Conservation (phyloP, 37 sponge, comb jelly and placozoan genomes). For the Chondrosia reniformis region DNA sequence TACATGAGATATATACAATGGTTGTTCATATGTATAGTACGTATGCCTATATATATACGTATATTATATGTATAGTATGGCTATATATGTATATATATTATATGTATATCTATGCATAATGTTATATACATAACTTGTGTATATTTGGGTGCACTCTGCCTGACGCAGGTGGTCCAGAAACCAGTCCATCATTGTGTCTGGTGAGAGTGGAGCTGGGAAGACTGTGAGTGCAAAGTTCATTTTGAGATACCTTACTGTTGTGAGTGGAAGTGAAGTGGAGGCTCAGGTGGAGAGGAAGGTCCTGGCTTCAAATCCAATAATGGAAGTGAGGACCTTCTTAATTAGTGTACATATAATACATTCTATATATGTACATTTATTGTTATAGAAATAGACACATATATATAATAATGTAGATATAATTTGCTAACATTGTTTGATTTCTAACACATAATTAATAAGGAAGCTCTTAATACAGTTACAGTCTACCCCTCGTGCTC, state of each 20-base stretch:
- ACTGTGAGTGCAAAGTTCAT: constrained; percentile 88
- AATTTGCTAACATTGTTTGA: too few relatives aligned
- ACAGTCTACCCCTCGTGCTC: too few relatives aligned
- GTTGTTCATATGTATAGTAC: too few relatives aligned
- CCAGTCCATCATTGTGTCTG: constrained; percentile 87
- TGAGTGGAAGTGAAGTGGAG: constrained; percentile 73
- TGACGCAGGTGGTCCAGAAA: constrained; percentile 46
- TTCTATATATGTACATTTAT: background rate
- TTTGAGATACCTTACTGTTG: constrained; percentile 86
- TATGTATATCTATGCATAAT: background rate
- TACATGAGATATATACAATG: background rate
- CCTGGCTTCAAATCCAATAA: constrained; percentile 87
- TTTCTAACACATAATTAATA: too few relatives aligned
- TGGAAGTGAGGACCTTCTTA: constrained; percentile 68
- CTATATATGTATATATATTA: background rate
- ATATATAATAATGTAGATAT: background rate
- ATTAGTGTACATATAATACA: constrained; percentile 8
- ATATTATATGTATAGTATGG: background rate
- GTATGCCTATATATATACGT: background rate
- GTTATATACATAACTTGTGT: background rate
- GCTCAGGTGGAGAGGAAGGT: constrained; percentile 80
- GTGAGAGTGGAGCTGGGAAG: constrained; percentile 95
- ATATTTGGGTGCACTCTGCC: background rate
- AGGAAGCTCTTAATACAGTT: too few relatives aligned
- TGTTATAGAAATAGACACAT: background rate